A percentile compares a stretch with the other conserved stretches of the same genome.
Conservation (phyloP, 2,113 vertebrate species). For the Podiceps cristatus region DNA sequence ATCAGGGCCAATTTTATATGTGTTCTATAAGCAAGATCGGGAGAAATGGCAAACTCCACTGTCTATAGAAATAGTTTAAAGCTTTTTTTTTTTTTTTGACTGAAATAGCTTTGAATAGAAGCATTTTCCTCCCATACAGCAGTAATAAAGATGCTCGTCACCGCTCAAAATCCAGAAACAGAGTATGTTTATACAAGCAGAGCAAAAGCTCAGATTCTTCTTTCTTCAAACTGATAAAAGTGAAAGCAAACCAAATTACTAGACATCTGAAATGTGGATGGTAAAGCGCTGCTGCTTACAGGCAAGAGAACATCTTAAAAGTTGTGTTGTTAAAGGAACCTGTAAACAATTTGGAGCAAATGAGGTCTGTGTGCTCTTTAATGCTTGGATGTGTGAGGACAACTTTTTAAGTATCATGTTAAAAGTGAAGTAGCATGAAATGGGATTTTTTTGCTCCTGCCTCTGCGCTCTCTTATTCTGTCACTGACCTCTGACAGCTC, state of each 20-base stretch:
- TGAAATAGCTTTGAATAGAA: background rate
- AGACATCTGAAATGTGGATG: background rate
- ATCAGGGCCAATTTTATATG: background rate
- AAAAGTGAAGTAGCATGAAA: background rate
- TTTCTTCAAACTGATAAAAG: background rate
- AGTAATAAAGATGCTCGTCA: background rate
- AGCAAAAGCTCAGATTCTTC: background rate
- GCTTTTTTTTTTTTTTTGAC: background rate
- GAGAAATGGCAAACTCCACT: background rate
- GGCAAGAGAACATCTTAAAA: background rate
- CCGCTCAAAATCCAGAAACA: background rate
- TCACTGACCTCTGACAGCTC: background rate
- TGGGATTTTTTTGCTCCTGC: background rate
- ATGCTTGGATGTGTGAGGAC: background rate
- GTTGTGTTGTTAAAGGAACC: background rate
- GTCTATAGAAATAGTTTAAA: background rate
- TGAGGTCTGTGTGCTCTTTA: background rate
- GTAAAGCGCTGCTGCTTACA: background rate
- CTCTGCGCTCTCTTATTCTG: background rate
- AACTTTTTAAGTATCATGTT: rapidly evolving
- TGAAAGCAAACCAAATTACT: background rate
- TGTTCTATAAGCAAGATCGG: background rate
- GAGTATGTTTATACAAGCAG: background rate
- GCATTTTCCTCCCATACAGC: background rate
- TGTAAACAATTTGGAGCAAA: rapidly evolving